Base-by-base conservation (phyloP, 2,113 vertebrate genomes). In the Lamprotornis superbus region DNA sequence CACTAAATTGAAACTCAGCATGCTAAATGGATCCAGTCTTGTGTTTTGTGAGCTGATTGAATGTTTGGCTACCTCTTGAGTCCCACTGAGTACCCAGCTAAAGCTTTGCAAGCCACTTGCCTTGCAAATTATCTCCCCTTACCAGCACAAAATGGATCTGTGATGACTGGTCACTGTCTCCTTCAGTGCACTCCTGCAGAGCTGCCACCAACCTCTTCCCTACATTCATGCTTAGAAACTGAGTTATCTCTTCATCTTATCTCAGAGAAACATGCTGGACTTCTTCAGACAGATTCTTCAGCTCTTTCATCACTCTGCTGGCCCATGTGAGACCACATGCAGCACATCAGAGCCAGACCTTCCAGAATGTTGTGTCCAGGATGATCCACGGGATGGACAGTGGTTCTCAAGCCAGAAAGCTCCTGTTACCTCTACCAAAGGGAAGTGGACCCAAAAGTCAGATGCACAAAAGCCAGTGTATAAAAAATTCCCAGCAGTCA, bases 231-330 rank as follows among this genome's bases (percentile, higher is more conserved):
- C 65, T 79, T 50, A 44, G 52, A 79, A 94, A 82, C 49, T 27
- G 52, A 84, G 44, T 78, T 39, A 78, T 20, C 27, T 78, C 64
- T 82, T 50, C 39, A 33, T 75, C 57, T 75, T 63, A 64, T 79
- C 84, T 87, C 65, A 64, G 84, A 46, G 84, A 78, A 95, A 82
- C 52, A 44, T 16, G 47, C 35, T 56, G 40, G 61, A 52, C 35
- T 89, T 44, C 56, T 81, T 94, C 52, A 75, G 61, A 53, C 84
- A 82, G 35, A 25, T 42, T 89, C 47, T 81, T 55, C 64, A 75
- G 39, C 33, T 60, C 30, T 71, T 87, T 70, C n/a, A 17, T 59
- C 39, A 82, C 44, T 47, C 30, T 55, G 33, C 56, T 91, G 35
- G 33, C 30, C 76, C 30, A 9, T 17, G 21, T 15, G 49, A 91